Base-by-base conservation (phyloP, 2,797 vertebrate species). In the Cichlasoma orientale region DNA sequence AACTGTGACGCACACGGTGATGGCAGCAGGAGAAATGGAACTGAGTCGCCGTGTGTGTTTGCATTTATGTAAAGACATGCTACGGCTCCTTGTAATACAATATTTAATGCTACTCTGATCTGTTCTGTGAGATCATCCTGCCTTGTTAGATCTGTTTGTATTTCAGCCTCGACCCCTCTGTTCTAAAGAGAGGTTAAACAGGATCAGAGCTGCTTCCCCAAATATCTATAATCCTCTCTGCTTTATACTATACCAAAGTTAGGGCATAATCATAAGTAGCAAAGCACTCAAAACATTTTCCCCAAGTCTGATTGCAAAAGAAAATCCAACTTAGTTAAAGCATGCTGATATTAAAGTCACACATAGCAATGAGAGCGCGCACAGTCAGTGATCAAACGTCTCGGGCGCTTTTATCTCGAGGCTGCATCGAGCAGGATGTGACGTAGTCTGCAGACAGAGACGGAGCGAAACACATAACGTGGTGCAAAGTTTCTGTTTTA, bases 361-460 rank as follows among this genome's bases (percentile, higher is more conserved):
- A 80, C 69, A 75, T 38, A 85, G 78, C 74, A 0, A 61, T 53
- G 41, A 63, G 77, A 78, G 58, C 19, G 82, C 69, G 74, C 41
- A 59, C 52, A 74, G 82, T 19, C 77, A 81, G 71, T 61, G 77
- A 84, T 86, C 71, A 90, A 81, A 79, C 82, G 55, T 80, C 77
- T 52, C 55, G 56, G 72, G 81, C 82, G 85, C 87, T 52, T 31
- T 63, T 50, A 16, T 71, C 83, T 85, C n/a, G 2, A 47, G 74
- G 83, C 88, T 76, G 33, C 78, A 73, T 77, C 25, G 76, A 58
- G 69, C 72, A 56, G 66, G 70, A 38, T 82, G 77, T 77, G 79
- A 81, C 79, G 72, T 53, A 14, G 66, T 83, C 79, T 79, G 57
- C 71, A 80, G 58, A 71, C 38, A 77, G 56, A 69, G 2, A 6